Conservation (phyloP, 2,113 vertebrate genomes). For the Larimichthys polyactis region DNA sequence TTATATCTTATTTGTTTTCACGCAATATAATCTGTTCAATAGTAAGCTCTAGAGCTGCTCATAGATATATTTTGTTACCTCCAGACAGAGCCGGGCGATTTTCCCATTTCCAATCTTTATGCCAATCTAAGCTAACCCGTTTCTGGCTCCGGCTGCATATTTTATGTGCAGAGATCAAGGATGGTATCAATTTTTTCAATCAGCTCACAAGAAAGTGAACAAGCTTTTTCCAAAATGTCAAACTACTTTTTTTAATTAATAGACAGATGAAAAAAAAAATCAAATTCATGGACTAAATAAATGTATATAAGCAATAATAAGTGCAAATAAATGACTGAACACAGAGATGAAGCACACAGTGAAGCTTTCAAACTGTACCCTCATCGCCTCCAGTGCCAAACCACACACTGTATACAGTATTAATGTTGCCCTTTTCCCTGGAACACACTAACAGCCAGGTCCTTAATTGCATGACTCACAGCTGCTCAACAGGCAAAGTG, state of each 20-base stretch:
- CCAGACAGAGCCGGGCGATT: no score
- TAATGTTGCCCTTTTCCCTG: constrained; percentile 63
- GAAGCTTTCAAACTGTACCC: constrained; percentile 49
- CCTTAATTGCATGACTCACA: constrained; percentile 69
- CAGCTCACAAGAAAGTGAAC: not conserved
- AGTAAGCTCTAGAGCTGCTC: no score
- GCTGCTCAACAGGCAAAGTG: constrained; percentile 53
- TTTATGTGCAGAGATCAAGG: not conserved
- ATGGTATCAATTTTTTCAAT: not conserved
- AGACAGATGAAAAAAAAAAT: not conserved
- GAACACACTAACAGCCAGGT: constrained; percentile 43
- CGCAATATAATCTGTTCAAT: no score
- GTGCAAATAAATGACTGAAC: constrained; percentile 46
- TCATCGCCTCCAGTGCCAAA: constrained; percentile 35
- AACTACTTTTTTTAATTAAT: not conserved
- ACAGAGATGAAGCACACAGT: constrained; percentile 17
- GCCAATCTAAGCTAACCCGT: no score
- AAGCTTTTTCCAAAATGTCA: constrained; percentile 16
- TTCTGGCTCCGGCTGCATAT: no score
- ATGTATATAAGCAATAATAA: constrained; percentile 23
- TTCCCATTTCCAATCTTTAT: no score
- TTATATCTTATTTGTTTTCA: no score
- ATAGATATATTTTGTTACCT: no score
- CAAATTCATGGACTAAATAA: not conserved
- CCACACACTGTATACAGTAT: constrained; percentile 45